Evolutionary conservation across 2,888 invertebrate species (phyloP).

Genomic region (Tenodera sinensis): DNA sequence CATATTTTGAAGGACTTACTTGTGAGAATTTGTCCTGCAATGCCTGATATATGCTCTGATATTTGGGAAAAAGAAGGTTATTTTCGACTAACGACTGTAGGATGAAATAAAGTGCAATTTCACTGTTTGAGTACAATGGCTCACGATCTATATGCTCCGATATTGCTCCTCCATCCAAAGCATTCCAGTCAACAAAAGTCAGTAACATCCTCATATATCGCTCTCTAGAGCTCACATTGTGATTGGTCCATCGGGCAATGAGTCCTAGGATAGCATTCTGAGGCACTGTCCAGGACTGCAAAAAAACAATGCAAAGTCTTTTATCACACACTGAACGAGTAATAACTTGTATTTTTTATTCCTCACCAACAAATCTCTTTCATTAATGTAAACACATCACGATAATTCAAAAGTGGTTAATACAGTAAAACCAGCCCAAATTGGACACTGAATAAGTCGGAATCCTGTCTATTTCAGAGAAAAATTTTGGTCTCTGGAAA

Average conservation of each 20-base stretch:
- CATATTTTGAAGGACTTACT: slow-evolving; percentile 36
- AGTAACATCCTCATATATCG: slow-evolving; percentile 53
- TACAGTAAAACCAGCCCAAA: no score
- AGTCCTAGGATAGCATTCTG: slow-evolving; percentile 42
- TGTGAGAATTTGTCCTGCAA: slow-evolving; percentile 49
- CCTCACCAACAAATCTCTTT: no score
- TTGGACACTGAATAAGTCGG: no score
- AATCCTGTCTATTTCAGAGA: no score
- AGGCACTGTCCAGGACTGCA: slow-evolving; percentile 29
- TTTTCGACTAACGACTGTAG: slow-evolving; percentile 51
- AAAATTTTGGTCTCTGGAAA: no score
- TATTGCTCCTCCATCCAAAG: slow-evolving; percentile 48
- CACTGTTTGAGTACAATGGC: slow-evolving; percentile 54
- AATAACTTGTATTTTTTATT: no score
- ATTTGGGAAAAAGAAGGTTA: slow-evolving; percentile 50
- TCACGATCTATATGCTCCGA: slow-evolving; percentile 56
- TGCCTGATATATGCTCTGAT: slow-evolving; percentile 48
- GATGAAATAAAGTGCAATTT: slow-evolving; percentile 54
- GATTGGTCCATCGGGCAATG: slow-evolving; percentile 54
- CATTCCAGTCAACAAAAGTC: slow-evolving; percentile 48
- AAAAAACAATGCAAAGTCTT: background rate
- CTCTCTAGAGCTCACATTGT: slow-evolving; percentile 50
- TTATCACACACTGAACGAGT: background rate
- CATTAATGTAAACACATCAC: no score
- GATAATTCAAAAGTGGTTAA: no score